A percentile compares a stretch with the other conserved stretches of the same genome.
These are phyloP conservation scores for Sciaenops ocellatus DNA, from an alignment of 2,797 vertebrate genomes.

Conservation along the genomic window DNA sequence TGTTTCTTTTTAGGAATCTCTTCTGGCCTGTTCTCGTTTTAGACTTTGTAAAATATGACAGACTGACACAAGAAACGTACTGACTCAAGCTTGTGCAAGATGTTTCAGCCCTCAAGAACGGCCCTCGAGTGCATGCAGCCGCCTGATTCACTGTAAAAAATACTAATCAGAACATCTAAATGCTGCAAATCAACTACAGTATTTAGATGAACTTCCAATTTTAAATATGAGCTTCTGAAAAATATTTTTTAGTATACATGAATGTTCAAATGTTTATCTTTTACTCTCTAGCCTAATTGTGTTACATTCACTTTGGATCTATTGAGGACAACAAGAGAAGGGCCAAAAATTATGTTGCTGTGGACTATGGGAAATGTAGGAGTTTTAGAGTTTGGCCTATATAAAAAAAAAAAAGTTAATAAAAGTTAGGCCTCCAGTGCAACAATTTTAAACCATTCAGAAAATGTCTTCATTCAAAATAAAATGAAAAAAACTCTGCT, in stretches of 20 bases:
- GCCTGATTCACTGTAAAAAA: constrained; percentile 35
- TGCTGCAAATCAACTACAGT: background rate
- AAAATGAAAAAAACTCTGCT: background rate
- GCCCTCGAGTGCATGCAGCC: background rate
- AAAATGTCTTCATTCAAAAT: too few species aligned
- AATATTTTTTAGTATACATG: background rate
- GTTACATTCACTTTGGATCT: background rate
- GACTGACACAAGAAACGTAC: constrained; percentile 24
- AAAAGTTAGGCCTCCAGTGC: too few species aligned
- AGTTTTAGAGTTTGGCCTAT: background rate
- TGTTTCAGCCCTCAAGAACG: constrained; percentile 13
- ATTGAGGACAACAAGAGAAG: background rate
- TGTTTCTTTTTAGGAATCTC: constrained; percentile 6
- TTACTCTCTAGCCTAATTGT: background rate
- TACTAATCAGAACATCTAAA: background rate
- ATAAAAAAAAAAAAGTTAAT: background rate
- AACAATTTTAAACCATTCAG: background rate
- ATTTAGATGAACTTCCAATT: background rate
- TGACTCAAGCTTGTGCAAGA: constrained; percentile 42
- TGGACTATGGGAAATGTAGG: background rate
- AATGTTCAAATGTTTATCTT: background rate
- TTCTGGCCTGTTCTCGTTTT: constrained; percentile 17
- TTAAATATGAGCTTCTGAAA: background rate
- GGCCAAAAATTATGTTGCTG: too few species aligned
- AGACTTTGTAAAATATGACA: constrained; percentile 8